These are phyloP conservation scores for Malurus alboscapulatus DNA, from an alignment of 2,113 vertebrate species.

Conservation along the genomic window DNA sequence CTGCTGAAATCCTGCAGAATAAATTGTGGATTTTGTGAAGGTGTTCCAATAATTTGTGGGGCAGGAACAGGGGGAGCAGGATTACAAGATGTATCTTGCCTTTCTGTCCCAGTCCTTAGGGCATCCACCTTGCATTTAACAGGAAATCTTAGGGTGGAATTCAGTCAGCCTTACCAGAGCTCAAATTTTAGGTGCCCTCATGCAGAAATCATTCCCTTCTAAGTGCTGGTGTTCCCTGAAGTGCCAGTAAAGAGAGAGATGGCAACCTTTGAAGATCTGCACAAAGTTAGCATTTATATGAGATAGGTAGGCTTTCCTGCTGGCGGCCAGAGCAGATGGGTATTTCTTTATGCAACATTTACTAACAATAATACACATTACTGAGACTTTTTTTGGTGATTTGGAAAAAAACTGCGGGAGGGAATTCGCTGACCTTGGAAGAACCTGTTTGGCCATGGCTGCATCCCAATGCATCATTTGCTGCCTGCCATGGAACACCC, in stretches of 20 bases:
- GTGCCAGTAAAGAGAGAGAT: not conserved
- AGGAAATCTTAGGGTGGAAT: not conserved
- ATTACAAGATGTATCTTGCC: not conserved
- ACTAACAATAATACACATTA: not conserved
- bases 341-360: not conserved
- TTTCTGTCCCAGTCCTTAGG: not conserved
- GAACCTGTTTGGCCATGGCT: not conserved
- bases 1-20: not conserved
- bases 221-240: not conserved
- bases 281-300: not conserved
- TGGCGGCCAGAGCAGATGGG: not conserved
- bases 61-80: not conserved
- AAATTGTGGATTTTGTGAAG: not conserved
- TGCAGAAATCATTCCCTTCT: not conserved
- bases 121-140: rapidly evolving
- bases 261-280: not conserved
- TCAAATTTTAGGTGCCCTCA: not conserved
- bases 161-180: not conserved
- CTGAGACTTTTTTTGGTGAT: not conserved
- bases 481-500: not conserved
- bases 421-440: not conserved
- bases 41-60: not conserved
- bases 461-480: not conserved
- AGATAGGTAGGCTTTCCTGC: not conserved
- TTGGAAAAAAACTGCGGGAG: not conserved